Evolutionary conservation across 2,797 vertebrate genomes (phyloP), one percentile per base, ranked within the genome.

Genomic region (Chelmon rostratus): DNA sequence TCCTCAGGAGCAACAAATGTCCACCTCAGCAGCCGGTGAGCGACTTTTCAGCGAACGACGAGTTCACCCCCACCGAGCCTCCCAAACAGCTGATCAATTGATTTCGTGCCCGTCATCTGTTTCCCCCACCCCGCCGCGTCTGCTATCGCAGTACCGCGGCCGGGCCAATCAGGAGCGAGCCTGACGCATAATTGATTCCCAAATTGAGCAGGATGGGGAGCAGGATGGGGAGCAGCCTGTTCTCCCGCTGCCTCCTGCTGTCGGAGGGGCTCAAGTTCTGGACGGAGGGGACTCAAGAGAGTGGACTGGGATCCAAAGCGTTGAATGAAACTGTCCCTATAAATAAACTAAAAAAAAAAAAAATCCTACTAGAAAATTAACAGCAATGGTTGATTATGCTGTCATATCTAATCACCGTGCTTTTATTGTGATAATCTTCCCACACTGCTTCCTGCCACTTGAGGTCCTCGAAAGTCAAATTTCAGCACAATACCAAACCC

Each of bases 181-280:
- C 79, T 83, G 66, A 77, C 68, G 84, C 81, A 68, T 89, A 89
- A 92, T 87, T 91, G 86, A 84, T 86, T 86, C 65, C 40, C 79
- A 76, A 82, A 37, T 75, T 84, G 23, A 31, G 33, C 1, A 8
- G 40, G 42, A 12, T 21, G 6, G 15, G 21, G 18, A 35, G 9
- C 35, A 37, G 66, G 52, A 12, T 21, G 6, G 15, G 21, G 18
- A 35, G 9, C 35, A 37, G 66, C 52, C 25, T 23, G 35, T 12
- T 31, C 40, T 37, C 44, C 68, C 25, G 47, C 66, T 23, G 53
- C 52, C 71, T 73, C 64, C 68, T 76, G 74, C 69, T 67, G 76
- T 21, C 35, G 16, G 70, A 67, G 52, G 23, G 11, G 6, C 12
- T 37, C 15, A 0, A 35, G 5, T 52, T n/a, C n/a, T n/a, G 8